These are phyloP conservation scores for Ptychodera flava DNA, from an alignment of 35 echinoderm and acorn worm species.

Conservation along the genomic window DNA sequence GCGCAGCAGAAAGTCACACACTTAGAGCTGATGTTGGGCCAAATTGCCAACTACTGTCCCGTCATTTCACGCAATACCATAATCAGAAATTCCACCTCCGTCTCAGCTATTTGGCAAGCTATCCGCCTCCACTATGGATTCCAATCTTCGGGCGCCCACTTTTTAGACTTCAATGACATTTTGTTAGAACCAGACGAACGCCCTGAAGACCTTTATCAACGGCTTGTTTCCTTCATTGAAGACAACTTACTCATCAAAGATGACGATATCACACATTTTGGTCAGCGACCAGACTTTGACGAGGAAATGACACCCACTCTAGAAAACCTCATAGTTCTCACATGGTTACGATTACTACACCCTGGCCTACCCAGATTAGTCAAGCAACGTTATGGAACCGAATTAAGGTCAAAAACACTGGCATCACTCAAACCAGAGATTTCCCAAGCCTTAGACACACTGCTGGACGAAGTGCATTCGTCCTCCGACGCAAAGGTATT, in stretches of 20 bases:
- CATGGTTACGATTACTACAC: conserved; percentile 11
- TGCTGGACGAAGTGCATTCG: neutral
- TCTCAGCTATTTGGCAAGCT: conserved; percentile 28
- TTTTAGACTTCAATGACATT: conserved; percentile 19
- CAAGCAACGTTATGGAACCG: conserved; percentile 35
- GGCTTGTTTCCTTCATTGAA: conserved; percentile 30
- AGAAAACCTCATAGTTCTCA: conserved; percentile 32
- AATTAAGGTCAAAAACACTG: conserved; percentile 29
- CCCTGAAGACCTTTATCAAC: conserved; percentile 28
- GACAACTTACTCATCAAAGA: neutral
- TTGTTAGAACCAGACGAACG: conserved; percentile 10
- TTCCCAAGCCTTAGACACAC: conserved; percentile 27
- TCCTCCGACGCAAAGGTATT: neutral
- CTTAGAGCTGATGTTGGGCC: conserved; percentile 32
- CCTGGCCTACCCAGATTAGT: conserved; percentile 14
- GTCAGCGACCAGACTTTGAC: neutral
- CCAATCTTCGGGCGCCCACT: conserved; percentile 26
- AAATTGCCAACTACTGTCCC: conserved; percentile 40
- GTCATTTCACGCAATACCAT: conserved; percentile 30
- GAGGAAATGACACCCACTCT: conserved; percentile 20
- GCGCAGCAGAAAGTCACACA: conserved; percentile 33
- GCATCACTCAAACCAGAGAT: conserved; percentile 51
- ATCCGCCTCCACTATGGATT: conserved; percentile 36
- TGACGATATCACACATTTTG: conserved; percentile 6
- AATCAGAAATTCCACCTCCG: neutral